Conservation (phyloP, 1,140 invertebrate species). For the Hestina assimilis region DNA sequence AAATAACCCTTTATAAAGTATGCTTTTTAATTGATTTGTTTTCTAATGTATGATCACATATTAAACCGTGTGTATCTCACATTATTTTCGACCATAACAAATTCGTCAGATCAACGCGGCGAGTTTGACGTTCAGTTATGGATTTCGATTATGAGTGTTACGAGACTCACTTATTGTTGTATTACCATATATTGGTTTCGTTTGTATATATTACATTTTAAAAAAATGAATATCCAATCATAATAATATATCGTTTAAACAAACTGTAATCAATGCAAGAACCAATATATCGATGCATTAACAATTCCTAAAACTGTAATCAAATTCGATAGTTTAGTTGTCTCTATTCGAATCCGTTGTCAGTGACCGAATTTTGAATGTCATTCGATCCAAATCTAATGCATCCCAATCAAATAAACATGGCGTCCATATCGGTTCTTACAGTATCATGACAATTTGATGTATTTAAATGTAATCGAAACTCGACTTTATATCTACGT, state of each 20-base stretch:
- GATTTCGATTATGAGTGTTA: constrained; percentile 63
- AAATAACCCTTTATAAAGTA: background rate
- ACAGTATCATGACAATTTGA: constrained; percentile 27
- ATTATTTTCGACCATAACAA: constrained; percentile 71
- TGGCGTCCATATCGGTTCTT: constrained; percentile 45
- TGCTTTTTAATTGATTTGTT: background rate
- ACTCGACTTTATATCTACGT: constrained; percentile 22
- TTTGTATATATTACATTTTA: background rate
- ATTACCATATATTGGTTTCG: constrained; percentile 23
- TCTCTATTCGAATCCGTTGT: constrained; percentile 33
- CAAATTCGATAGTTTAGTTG: constrained; percentile 24
- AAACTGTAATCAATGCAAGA: background rate
- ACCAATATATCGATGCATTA: constrained; percentile 1
- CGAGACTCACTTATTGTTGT: constrained; percentile 53
- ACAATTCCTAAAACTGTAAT: constrained; percentile 19
- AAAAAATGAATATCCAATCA: constrained; percentile 3
- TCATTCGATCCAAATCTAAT: constrained; percentile 58
- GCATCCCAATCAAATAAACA: constrained; percentile 70
- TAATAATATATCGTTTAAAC: constrained; percentile 3
- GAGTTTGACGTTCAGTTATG: constrained; percentile 53
- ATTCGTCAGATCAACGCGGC: constrained; percentile 71
- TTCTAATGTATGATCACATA: background rate
- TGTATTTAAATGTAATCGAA: constrained; percentile 7
- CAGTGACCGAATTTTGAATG: constrained; percentile 50
- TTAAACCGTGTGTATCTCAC: constrained; percentile 40